Evolutionary conservation across 2,888 invertebrate species (phyloP).

Genomic region (Falcaria lacertinaria): DNA sequence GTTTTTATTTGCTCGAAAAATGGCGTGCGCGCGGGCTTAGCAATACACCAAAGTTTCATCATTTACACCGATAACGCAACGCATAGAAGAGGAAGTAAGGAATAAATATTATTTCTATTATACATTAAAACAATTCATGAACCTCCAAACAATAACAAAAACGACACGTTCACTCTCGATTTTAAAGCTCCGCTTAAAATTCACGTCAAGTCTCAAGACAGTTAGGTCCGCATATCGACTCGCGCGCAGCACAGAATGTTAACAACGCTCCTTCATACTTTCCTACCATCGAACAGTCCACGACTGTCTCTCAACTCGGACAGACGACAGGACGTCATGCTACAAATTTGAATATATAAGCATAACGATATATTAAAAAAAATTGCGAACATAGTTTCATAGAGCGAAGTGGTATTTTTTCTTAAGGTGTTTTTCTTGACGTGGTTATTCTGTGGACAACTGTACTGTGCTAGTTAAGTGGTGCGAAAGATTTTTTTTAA

Average conservation of each 20-base stretch:
- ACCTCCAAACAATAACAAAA: constrained; percentile 23
- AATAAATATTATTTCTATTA: neutral
- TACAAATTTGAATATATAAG: constrained; percentile 27
- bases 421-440: constrained; percentile 17
- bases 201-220: constrained; percentile 66
- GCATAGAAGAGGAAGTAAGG: too few species aligned
- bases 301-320: constrained; percentile 63
- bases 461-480: constrained; percentile 43
- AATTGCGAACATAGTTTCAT: constrained; percentile 34
- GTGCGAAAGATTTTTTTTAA: constrained; percentile 29
- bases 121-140: constrained; percentile 9
- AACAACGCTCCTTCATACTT: constrained; percentile 50
- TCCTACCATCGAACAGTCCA: constrained; percentile 65
- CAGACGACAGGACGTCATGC: constrained; percentile 66
- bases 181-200: constrained; percentile 57
- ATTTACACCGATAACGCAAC: too few species aligned
- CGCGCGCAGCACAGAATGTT: constrained; percentile 61
- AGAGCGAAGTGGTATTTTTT: constrained; percentile 23
- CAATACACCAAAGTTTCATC: too few species aligned
- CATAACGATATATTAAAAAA: constrained; percentile 29
- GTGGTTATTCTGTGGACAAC: constrained; percentile 37
- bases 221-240: constrained; percentile 59
- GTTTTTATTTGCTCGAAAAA: too few species aligned
- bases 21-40: too few species aligned
- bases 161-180: constrained; percentile 59